Conservation (phyloP, 2,797 vertebrate species). For the Lagodon rhomboides region DNA sequence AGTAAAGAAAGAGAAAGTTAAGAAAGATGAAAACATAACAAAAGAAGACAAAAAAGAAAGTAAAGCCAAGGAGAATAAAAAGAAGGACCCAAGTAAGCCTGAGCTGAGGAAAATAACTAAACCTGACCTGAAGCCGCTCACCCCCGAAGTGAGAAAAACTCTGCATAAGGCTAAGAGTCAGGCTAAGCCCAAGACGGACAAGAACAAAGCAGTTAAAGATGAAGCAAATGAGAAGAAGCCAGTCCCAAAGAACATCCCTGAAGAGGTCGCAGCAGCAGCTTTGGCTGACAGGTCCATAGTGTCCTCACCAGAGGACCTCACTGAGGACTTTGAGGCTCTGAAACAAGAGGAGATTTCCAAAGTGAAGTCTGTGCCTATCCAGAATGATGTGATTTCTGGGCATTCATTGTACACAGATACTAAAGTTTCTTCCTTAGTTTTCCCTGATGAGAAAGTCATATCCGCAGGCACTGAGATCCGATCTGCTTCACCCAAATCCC, state of each 20-base stretch:
- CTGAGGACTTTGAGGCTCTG: conserved; percentile 96
- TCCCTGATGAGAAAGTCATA: conserved; percentile 78
- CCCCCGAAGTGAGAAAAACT: conserved; percentile 97
- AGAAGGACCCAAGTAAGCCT: conserved; percentile 90
- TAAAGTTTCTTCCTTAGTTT: conserved; percentile 68
- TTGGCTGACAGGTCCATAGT: conserved; percentile 88
- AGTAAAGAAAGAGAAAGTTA: conserved; percentile 90
- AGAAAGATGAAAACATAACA: conserved; percentile 87
- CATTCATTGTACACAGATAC: conserved; percentile 65
- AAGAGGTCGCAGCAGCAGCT: conserved; percentile 71
- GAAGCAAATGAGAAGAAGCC: conserved; percentile 84
- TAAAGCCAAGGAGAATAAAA: conserved; percentile 93
- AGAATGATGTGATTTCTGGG: conserved; percentile 70
- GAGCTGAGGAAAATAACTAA: conserved; percentile 94
- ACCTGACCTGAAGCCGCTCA: conserved; percentile 96
- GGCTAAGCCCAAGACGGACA: conserved; percentile 90
- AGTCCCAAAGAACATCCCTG: conserved; percentile 74
- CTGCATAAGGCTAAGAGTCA: conserved; percentile 95
- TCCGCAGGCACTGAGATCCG: conserved; percentile 68
- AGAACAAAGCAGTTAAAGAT: conserved; percentile 90
- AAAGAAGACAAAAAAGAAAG: conserved; percentile 95
- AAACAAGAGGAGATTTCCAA: conserved; percentile 86
- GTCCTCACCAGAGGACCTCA: conserved; percentile 98
- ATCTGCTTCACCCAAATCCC: conserved; percentile 66
- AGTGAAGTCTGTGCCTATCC: conserved; percentile 40